phyloP scores from a whole-genome alignment of 92 coral and sea anemone genomes.

The Bergia sp. region DNA sequence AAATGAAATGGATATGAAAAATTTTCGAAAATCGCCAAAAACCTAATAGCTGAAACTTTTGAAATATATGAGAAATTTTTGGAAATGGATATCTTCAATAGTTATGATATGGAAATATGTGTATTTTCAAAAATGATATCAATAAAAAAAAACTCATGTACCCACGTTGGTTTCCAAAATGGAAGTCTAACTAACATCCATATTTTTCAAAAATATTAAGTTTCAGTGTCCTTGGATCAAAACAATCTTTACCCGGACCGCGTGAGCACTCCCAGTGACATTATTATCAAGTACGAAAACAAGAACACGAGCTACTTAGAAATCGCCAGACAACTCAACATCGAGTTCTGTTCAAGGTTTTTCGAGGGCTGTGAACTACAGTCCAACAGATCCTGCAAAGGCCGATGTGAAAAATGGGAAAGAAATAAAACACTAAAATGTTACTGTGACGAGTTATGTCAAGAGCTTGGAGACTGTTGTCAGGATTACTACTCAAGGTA shows the following conservation, averaged over 20 bases:
- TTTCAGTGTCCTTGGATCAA: not conserved
- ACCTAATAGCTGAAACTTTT: no score
- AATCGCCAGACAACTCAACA: not conserved
- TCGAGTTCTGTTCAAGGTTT: not conserved
- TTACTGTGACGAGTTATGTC: not conserved
- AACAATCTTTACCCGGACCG: not conserved
- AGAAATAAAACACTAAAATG: not conserved
- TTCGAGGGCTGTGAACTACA: not conserved
- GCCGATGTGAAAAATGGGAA: conserved; percentile 15
- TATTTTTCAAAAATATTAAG: no score
- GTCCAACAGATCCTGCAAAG: not conserved
- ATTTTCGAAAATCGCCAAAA: no score
- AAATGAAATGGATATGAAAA: no score
- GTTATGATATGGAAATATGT: no score
- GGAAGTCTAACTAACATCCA: no score
- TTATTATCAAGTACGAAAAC: conserved; percentile 2
- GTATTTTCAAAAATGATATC: no score
- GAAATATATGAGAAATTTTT: no score
- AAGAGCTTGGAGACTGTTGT: conserved; percentile 23
- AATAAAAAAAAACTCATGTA: no score
- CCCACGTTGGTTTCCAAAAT: no score
- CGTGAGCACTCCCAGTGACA: not conserved
- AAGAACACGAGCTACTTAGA: not conserved
- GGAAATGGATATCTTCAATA: no score
- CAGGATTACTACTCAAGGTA: conserved; percentile 3